Evolutionary conservation across 1,140 invertebrate species (phyloP).

Genomic region (Pentalonia nigronervosa): DNA sequence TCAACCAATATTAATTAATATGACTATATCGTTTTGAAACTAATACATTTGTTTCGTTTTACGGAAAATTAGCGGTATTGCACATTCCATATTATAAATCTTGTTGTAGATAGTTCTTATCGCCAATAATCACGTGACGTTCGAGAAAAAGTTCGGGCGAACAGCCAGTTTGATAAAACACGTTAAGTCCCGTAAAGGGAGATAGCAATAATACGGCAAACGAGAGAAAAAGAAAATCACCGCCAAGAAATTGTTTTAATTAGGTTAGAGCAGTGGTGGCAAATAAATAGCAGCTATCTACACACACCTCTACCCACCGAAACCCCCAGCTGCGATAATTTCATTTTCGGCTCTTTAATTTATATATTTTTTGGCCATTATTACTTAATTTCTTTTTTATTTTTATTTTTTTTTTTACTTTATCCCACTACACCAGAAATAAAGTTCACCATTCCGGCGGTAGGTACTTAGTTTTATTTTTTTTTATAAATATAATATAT

Average conservation of each 20-base stretch:
- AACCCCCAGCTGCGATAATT: constrained; percentile 53
- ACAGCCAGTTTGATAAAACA: constrained; percentile 3
- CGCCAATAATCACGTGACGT: background rate
- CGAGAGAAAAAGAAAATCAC: constrained; percentile 34
- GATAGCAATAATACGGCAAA: background rate
- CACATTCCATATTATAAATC: background rate
- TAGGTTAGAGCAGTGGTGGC: background rate
- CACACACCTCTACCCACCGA: background rate
- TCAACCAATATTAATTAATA: background rate
- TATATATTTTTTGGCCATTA: constrained; percentile 54
- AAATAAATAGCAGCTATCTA: constrained; percentile 56
- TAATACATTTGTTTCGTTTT: background rate
- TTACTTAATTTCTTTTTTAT: constrained; percentile 53
- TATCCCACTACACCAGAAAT: background rate
- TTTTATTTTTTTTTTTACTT: constrained; percentile 14
- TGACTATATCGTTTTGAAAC: background rate
- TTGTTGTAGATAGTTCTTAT: background rate
- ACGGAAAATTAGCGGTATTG: background rate
- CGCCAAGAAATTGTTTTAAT: constrained; percentile 47
- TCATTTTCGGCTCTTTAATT: constrained; percentile 55
- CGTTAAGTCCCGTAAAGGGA: constrained; percentile 4
- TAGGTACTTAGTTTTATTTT: constrained; percentile 24
- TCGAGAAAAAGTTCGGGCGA: background rate
- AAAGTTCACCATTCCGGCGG: constrained; percentile 38
- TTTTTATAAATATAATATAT: background rate